Evolutionary conservation across 2,113 vertebrate genomes (phyloP), one percentile per base, ranked within the genome.

Genomic region (Nibea albiflora): DNA sequence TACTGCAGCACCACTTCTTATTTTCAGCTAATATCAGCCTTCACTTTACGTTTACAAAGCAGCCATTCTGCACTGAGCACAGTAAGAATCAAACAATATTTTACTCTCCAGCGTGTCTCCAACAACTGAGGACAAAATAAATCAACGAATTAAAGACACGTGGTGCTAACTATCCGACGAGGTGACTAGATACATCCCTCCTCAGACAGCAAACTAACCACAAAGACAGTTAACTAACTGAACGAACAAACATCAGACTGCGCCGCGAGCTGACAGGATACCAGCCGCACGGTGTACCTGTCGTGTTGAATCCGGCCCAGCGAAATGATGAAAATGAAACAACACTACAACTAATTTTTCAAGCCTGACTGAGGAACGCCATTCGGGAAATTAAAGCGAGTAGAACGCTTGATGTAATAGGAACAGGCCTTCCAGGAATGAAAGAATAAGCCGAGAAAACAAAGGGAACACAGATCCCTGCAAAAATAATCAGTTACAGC

Each of bases 281-380:
- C 22, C 80, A 76, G 47, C 61, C 68, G 24, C 4, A 11, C 57
- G 7, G 22, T 24, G 17, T 57, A 28, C 70, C 39, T 52, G 58
- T 54, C 22, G 15, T 69, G 42, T 49, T 19, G 46, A 64, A 42
- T 26, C 35, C 24, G 61, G 17, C 47, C n/a, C n/a, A 54, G 47
- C 61, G 61, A 56, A 60, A 69, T 39, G 22, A 67, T 52, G 44
- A 28, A 44, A 80, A 69, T 49, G 24, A 67, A 73, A 73, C 57
- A 64, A 69, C 10, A 20, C 67, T 24, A 3, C 8, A 17, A 26
- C 65, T 49, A 16, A 65, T 73, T 87, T 77, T 60, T 68, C 26
- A 69, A 84, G 62, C 62, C 54, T 63, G 77, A 69, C 63, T 81
- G 81, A 73, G 22, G 50, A 49, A 20, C 11, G 31, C 58, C 80